Conservation (phyloP, 2,113 vertebrate genomes). For the Tyto alba region DNA sequence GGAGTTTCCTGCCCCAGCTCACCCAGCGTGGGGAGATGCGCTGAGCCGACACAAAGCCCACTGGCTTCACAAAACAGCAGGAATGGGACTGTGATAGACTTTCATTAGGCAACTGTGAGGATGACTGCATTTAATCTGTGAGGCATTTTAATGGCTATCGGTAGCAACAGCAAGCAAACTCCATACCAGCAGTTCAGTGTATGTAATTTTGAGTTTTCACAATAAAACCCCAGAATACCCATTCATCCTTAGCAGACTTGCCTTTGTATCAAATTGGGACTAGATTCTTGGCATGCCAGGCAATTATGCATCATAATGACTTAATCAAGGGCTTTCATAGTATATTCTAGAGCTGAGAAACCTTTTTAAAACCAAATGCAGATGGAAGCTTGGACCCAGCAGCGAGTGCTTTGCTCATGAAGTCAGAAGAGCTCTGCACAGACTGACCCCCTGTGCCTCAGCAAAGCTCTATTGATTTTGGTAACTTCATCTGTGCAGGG, state of each 20-base stretch:
- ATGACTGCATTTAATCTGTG: background rate
- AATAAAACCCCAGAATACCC: background rate
- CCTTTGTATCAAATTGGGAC: conserved; percentile 22
- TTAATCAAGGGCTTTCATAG: conserved; percentile 40
- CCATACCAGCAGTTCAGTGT: background rate
- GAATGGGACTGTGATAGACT: background rate
- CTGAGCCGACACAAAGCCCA: background rate
- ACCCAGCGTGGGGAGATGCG: background rate
- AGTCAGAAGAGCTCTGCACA: conserved; percentile 30
- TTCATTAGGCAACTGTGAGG: background rate
- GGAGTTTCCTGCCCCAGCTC: background rate
- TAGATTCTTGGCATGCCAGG: conserved; percentile 38
- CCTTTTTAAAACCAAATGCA: background rate
- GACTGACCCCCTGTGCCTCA: conserved; percentile 1
- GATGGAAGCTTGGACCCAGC: conserved; percentile 6
- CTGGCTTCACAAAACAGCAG: background rate
- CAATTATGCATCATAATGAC: conserved; percentile 27
- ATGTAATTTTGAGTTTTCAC: background rate
- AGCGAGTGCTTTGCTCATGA: conserved; percentile 4
- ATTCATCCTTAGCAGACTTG: conserved; percentile 6
- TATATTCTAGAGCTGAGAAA: conserved; percentile 1
- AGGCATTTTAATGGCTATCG: background rate
- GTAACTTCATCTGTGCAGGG: conserved; percentile 46
- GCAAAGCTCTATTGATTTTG: conserved; percentile 43
- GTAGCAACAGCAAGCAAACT: background rate